Base-by-base conservation (phyloP, 2,888 invertebrate species). In the Ephialtes manifestator region DNA sequence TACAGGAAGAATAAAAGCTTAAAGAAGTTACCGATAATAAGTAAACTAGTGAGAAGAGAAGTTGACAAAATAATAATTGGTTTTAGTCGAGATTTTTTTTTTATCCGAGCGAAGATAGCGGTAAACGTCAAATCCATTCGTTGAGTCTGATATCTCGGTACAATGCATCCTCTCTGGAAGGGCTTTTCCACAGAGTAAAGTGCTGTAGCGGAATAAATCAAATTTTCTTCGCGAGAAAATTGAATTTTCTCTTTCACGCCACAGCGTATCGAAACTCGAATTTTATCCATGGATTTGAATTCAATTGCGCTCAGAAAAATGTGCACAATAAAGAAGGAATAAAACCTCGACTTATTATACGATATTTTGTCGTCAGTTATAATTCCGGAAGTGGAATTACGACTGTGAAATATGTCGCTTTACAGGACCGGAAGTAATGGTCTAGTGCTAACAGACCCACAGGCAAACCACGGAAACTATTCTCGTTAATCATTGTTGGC, bases 401-500 rank as follows among this genome's bases (percentile, higher is more conserved):
- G 20, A 13, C 18, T 43, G 20, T 43, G 20, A 43, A 65, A 65
- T 11, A 11, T 3, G 20, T 18, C 11, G 11, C 39, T 10, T 39
- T 18, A 11, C 20, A 20, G 43, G 20, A 0, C 65, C 39, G 65
- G 39, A 65, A 39, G 65, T 4, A 43, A 65, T 39, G 10, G 3
- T 18, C 65, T 8, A 39, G 2, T 43, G 35, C 1, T 20, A 48
- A 58, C 35, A 58, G 55, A 67, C 51, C 11, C 13, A 60, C 51
- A 7, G 51, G 11, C 67, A 8, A 13, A 39, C 20, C 65, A n/a
- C n/a, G 24, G 24, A 15, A 60, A 63, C 70, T 80, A 85, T 86
- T 85, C 74, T 81, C 72, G 86, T 88, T 87, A 78, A 87, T 87
- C 75, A 85, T 83, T 71, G 8, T 86, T 87, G 87, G 87, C 84